Conservation (phyloP, 1,140 invertebrate genomes). For the Rhyzopertha dominica region DNA sequence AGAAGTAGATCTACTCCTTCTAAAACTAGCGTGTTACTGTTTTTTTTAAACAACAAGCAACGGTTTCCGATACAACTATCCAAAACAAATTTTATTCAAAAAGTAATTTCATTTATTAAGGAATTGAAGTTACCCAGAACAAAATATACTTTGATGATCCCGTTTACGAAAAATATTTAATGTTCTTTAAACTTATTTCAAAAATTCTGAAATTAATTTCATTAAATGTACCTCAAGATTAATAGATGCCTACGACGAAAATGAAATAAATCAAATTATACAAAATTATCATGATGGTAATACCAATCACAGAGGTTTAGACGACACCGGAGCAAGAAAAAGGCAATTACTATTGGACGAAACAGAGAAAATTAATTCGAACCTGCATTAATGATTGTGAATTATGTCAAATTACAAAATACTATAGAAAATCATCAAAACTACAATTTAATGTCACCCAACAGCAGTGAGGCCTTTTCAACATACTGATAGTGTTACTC, state of each 20-base stretch:
- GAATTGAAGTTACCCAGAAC: constrained; percentile 7
- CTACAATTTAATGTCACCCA: constrained; percentile 16
- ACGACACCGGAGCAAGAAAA: constrained; percentile 14
- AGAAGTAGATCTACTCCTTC: background rate
- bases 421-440: constrained; percentile 13
- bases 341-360: constrained; percentile 15
- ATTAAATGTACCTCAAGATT: constrained; percentile 7
- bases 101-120: constrained; percentile 12
- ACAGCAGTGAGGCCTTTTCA: constrained; percentile 18
- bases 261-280: constrained; percentile 12
- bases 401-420: constrained; percentile 18
- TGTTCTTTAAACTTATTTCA: constrained; percentile 12
- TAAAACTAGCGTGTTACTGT: too few species aligned
- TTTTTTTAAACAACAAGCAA: too few species aligned
- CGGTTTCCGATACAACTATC: constrained; percentile 4
- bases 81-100: constrained; percentile 7
- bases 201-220: constrained; percentile 6
- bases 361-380: constrained; percentile 11
- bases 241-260: constrained; percentile 11
- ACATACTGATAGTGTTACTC: constrained; percentile 10
- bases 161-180: constrained; percentile 10
- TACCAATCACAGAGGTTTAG: constrained; percentile 14
- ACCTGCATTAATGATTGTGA: constrained; percentile 16
- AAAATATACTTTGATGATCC: constrained; percentile 18
- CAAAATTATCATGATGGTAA: constrained; percentile 16